Evolutionary conservation across 2,113 vertebrate genomes (phyloP), one percentile per base, ranked within the genome.

Genomic region (Saguinus imperator): DNA sequence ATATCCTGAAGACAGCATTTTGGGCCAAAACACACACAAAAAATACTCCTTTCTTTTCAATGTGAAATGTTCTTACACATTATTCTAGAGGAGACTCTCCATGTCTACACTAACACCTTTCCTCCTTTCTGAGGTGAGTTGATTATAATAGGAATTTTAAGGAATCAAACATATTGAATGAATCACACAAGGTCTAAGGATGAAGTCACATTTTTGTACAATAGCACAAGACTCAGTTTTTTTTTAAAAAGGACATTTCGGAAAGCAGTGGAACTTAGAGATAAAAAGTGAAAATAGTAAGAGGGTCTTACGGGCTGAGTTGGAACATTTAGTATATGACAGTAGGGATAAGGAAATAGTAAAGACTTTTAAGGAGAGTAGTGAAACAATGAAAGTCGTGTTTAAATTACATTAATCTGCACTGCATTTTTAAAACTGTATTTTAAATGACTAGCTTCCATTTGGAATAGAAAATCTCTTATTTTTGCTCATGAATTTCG

Each of bases 401-500:
- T 86, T 80, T 94, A 85, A 95, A 70, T 75, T 66, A 93, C 23
- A 84, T 40, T 73, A 86, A 87, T 97, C 76, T 85, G 14, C 35
- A 72, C 20, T 52, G 32, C 29, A 45, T 72, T 95, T 68, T 68
- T 79, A 40, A 90, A 91, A 64, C 64, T 21, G 29, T 80, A 94
- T 94, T 92, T 93, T 93, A 87, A 95, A 87, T 84, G 10, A 80
- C 29, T 97, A 76, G 29, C 68, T 92, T 96, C 68, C 35, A 77
- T 97, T 97, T 92, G 77, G 50, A 81, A 92, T 87, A 84, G 45
- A 92, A 94, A 94, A 48, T 70, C 35, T 76, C 64, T 88, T 94
- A 86, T 70, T 96, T 97, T 94, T 90, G 75, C 84, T 94, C 72
- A 43, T 92, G 77, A 66, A 94, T 94, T 97, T 96, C 64, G 87